These are phyloP conservation scores for Aphrophora alni DNA, from an alignment of 2,888 invertebrate genomes.

Conservation along the genomic window DNA sequence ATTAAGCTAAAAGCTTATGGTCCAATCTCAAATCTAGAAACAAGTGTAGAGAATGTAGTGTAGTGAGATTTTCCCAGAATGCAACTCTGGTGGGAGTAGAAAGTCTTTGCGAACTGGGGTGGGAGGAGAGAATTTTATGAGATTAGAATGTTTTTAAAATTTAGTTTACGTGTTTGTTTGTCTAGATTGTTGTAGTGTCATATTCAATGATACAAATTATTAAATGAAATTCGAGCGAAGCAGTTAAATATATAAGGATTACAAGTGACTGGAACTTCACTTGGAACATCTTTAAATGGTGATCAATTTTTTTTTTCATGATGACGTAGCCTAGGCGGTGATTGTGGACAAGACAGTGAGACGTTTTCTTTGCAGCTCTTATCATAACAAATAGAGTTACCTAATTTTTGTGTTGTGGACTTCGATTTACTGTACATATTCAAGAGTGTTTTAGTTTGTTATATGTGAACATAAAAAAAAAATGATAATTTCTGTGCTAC, in stretches of 20 bases:
- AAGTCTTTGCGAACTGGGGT: not conserved
- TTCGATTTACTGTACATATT: not conserved
- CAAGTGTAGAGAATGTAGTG: not conserved
- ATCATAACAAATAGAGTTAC: not conserved
- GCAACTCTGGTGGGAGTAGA: not conserved
- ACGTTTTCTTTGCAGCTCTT: not conserved
- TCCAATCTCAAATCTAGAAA: not conserved
- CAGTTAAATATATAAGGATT: not conserved
- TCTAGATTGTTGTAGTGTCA: not conserved
- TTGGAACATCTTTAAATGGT: not conserved
- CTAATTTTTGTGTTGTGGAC: not conserved
- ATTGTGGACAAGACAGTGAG: not conserved
- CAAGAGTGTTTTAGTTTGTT: not conserved
- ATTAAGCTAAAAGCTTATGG: too few species aligned
- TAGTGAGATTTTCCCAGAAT: constrained; percentile 1
- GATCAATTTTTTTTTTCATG: constrained; percentile 13
- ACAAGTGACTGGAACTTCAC: not conserved
- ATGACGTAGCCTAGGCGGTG: constrained; percentile 35
- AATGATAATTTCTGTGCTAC: not conserved
- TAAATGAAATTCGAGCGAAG: not conserved
- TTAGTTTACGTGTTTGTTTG: not conserved
- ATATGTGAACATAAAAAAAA: not conserved
- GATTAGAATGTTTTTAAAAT: not conserved
- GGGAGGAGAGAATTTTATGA: not conserved
- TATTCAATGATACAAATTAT: not conserved